A percentile compares a stretch with the other conserved stretches of the same genome.
These are phyloP conservation scores for Polymixis lichenea DNA, from an alignment of 2,888 invertebrate genomes.

Conservation along the genomic window DNA sequence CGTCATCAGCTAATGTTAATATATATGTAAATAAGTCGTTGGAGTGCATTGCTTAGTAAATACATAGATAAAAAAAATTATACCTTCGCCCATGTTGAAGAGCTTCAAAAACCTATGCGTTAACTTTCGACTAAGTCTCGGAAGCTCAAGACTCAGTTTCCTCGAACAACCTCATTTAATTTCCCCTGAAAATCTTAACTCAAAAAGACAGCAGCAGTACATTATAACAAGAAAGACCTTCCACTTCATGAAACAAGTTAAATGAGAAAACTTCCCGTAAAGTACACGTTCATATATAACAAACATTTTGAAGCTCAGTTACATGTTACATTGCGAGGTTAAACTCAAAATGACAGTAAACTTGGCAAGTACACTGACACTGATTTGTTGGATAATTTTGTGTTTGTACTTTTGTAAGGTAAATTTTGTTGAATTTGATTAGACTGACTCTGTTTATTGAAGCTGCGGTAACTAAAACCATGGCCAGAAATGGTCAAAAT, in stretches of 20 bases:
- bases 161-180: slow-evolving; percentile 6
- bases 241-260: slow-evolving; percentile 44
- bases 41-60: too few species aligned
- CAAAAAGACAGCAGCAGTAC: slow-evolving; percentile 27
- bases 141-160: not conserved
- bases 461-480: not conserved
- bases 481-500: not conserved
- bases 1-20: too few species aligned
- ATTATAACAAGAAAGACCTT: slow-evolving; percentile 26
- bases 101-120: not conserved
- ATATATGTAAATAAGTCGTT: too few species aligned
- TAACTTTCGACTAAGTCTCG: not conserved
- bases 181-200: not conserved
- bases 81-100: not conserved
- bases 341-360: slow-evolving; percentile 23
- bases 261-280: slow-evolving; percentile 55
- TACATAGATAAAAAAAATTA: too few species aligned
- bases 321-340: slow-evolving; percentile 19
- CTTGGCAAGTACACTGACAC: slow-evolving; percentile 6
- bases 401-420: not conserved
- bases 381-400: slow-evolving; percentile 39
- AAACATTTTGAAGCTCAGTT: slow-evolving; percentile 44
- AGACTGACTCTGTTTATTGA: not conserved
- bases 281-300: slow-evolving; percentile 44
- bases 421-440: not conserved